These are phyloP conservation scores for Lophochroa leadbeateri DNA, from an alignment of 2,113 vertebrate genomes.

Conservation along the genomic window DNA sequence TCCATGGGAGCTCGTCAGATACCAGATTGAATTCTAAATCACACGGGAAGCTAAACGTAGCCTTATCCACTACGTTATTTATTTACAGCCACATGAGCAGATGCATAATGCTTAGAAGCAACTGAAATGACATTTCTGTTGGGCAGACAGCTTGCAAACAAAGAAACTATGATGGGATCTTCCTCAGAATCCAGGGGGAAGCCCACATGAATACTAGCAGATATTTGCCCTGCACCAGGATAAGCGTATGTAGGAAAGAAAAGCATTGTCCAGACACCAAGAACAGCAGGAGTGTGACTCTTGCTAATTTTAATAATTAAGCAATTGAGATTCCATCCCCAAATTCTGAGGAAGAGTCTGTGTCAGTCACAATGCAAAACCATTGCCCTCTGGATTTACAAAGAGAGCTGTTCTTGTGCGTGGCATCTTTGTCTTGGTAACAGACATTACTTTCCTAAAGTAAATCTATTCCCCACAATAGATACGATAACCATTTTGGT, in stretches of 20 bases:
- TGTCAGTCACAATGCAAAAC: not conserved
- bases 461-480: not conserved
- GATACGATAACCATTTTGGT: not conserved
- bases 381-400: not conserved
- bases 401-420: not conserved
- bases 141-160: conserved; percentile 32
- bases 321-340: not conserved
- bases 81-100: conserved; percentile 49
- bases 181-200: not conserved
- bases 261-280: not conserved
- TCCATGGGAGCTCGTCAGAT: not conserved
- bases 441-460: not conserved
- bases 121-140: conserved; percentile 48
- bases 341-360: not conserved
- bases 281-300: not conserved
- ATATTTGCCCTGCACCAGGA: not conserved
- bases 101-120: conserved; percentile 38
- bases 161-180: not conserved
- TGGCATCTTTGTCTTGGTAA: not conserved
- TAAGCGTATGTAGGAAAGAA: rapidly evolving
- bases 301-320: not conserved
- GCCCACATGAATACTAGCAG: not conserved
- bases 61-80: conserved; percentile 18
- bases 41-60: conserved; percentile 7
- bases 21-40: conserved; percentile 34